phyloP scores from a whole-genome alignment of 2,113 vertebrate species.

The Ploceus nigricollis region DNA sequence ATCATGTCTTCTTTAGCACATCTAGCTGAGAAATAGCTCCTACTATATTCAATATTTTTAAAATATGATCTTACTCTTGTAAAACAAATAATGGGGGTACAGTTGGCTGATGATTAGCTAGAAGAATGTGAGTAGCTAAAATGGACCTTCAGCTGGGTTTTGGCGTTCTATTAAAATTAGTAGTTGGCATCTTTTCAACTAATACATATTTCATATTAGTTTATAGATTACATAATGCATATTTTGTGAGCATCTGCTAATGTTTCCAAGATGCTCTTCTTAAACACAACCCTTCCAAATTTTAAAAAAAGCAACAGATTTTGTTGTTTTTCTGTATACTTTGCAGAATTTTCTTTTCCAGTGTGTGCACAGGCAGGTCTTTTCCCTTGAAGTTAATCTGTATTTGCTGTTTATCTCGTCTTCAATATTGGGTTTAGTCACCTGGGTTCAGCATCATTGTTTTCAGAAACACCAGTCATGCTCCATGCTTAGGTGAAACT shows the following conservation, averaged over 20 bases:
- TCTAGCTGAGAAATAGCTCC: neutral
- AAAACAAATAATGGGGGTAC: neutral
- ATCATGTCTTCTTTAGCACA: neutral
- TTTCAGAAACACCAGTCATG: neutral
- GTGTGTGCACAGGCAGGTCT: neutral
- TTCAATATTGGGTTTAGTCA: neutral
- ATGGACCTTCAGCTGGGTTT: neutral
- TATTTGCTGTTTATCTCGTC: neutral
- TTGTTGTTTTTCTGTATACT: neutral
- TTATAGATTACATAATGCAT: neutral
- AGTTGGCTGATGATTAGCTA: neutral
- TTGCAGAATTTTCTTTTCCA: neutral
- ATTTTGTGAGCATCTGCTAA: neutral
- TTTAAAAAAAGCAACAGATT: neutral
- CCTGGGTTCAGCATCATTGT: fast-evolving
- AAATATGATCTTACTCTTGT: neutral
- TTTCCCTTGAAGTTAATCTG: neutral
- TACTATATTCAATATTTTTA: neutral
- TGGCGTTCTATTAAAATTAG: neutral
- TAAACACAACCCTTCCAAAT: neutral
- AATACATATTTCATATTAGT: neutral
- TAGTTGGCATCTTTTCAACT: neutral
- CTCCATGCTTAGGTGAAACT: neutral
- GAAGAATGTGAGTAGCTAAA: neutral
- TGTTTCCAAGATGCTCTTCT: neutral